Conservation (phyloP, 2,888 invertebrate genomes). For the Brachypterus glaber region DNA sequence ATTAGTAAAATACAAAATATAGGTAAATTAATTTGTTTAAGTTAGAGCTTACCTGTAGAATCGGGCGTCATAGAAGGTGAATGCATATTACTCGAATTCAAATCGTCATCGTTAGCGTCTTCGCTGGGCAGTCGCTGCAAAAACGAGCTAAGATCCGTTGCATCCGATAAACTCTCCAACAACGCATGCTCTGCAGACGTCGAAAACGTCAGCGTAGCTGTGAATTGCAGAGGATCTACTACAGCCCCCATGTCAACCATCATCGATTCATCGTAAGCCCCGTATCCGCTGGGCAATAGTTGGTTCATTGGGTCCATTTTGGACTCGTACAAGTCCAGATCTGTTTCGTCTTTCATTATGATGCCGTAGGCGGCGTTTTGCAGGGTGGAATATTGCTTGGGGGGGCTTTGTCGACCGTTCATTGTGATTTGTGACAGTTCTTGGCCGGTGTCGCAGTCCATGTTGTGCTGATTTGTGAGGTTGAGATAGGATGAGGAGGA, state of each 20-base stretch:
- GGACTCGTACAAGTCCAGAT: conserved; percentile 59
- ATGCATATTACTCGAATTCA: conserved; percentile 56
- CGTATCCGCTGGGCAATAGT: conserved; percentile 47
- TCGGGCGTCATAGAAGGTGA: conserved; percentile 66
- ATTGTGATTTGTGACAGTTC: conserved; percentile 45
- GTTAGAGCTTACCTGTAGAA: too few species aligned
- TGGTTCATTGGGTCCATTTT: conserved; percentile 62
- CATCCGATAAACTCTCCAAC: conserved; percentile 68
- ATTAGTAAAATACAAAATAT: too few species aligned
- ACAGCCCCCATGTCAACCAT: conserved; percentile 73
- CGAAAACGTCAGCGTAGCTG: conserved; percentile 70
- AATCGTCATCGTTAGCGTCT: conserved; percentile 50
- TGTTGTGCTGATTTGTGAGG: conserved; percentile 59
- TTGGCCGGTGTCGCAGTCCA: conserved; percentile 69
- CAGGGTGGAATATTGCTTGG: conserved; percentile 62
- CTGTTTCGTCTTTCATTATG: conserved; percentile 67
- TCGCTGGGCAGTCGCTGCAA: conserved; percentile 58
- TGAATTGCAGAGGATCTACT: conserved; percentile 74
- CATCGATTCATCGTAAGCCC: conserved; percentile 57
- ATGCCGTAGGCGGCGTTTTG: conserved; percentile 72
- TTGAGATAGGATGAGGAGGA: conserved; percentile 52
- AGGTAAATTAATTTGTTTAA: conserved; percentile 38
- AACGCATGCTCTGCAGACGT: conserved; percentile 67
- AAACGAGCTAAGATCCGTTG: conserved; percentile 67
- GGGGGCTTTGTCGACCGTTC: conserved; percentile 40